Evolutionary conservation across 2,888 invertebrate genomes (phyloP), one percentile per base, ranked within the genome.

Genomic region (Drosophila nigricruria): DNA sequence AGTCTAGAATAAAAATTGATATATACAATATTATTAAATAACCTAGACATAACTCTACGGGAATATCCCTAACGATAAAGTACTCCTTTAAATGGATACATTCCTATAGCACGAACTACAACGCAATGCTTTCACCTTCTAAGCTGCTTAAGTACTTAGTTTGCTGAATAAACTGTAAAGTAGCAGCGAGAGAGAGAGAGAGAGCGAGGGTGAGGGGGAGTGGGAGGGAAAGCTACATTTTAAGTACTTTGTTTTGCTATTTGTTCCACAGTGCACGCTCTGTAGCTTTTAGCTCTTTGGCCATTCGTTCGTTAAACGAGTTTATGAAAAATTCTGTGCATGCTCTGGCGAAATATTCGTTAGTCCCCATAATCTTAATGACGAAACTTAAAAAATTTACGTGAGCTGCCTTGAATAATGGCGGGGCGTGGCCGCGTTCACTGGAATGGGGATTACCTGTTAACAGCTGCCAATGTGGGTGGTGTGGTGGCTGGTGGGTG

Each of bases 311-410:
- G 79, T 75, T 70, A 75, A 77, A 79, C 79, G 80, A 77, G 76
- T 45, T 61, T 63, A 89, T 84, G 88, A 84, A 79, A 89, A 83
- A 84, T 84, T 89, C 84, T 81, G 88, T 73, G 75, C 84, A 84
- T 87, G 84, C 73, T 64, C 79, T 72, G 61, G 64, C 72, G 68
- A 77, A 86, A 88, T 83, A 78, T 87, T 81, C 81, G 87, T 83
- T 89, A 83, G 87, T 81, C 89, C 69, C 66, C 81, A 83, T 89
- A 84, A 84, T 84, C 84, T 88, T 84, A 84, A 84, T 84, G 84
- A 87, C 88, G 84, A 89, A 84, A 84, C 84, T 84, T 84, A 87
- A 89, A 80, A 84, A 84, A 87, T 84, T 83, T 89, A 84, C 84
- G 84, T 84, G 84, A 84, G 84, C 73, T 84, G 84, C 88, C 64